A percentile compares a stretch with the other conserved stretches of the same genome.
These are phyloP conservation scores for Atrichornis clamosus DNA, from an alignment of 2,113 vertebrate genomes.

Conservation along the genomic window DNA sequence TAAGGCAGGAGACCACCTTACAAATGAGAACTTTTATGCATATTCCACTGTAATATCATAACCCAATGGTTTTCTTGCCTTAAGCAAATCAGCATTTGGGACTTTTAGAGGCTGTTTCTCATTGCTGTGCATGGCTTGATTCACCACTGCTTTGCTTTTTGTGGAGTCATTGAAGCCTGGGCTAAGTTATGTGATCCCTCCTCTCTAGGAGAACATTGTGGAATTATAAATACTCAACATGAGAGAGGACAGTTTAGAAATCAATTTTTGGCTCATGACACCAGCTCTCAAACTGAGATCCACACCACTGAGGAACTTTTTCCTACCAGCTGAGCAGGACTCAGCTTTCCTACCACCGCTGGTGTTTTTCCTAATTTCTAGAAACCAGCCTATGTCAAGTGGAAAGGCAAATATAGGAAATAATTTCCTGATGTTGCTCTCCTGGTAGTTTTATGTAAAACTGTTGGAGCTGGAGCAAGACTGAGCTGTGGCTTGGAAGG, in stretches of 20 bases:
- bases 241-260: background rate
- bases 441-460: background rate
- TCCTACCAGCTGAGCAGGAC: background rate
- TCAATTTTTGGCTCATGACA: background rate
- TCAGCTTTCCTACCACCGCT: background rate
- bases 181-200: background rate
- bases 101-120: background rate
- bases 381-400: background rate
- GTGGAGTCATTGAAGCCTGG: background rate
- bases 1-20: background rate
- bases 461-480: background rate
- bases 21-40: background rate
- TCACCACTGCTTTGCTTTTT: background rate
- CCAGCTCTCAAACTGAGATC: background rate
- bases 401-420: background rate
- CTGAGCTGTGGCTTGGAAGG: background rate
- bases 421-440: background rate
- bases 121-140: fast-evolving
- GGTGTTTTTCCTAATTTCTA: background rate
- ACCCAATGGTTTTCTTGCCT: background rate
- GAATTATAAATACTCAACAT: background rate
- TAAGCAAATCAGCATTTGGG: background rate
- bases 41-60: background rate
- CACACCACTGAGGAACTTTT: background rate
- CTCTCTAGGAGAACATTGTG: background rate